Percentiles rank a stretch among this genome's conserved stretches.
These are phyloP conservation scores for Eupithecia insigniata DNA, from an alignment of 2,888 invertebrate species.

Conservation along the genomic window DNA sequence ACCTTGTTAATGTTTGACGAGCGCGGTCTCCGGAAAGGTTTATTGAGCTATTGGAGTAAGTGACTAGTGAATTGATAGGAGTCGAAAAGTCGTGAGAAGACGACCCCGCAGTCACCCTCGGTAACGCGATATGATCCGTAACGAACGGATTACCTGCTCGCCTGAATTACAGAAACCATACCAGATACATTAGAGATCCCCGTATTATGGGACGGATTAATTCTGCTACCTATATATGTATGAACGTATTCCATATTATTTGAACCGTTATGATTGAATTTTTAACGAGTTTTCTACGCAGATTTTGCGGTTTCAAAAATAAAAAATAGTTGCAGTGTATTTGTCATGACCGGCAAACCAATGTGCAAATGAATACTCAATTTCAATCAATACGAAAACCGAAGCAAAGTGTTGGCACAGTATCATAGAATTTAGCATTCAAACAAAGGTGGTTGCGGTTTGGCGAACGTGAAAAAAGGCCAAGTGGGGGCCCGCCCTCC, in stretches of 20 bases:
- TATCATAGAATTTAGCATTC: constrained; percentile 50
- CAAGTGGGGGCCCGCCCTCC: constrained; percentile 68
- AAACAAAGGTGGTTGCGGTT: constrained; percentile 62
- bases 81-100: constrained; percentile 63
- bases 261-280: constrained; percentile 59
- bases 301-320: neutral
- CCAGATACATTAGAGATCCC: constrained; percentile 74
- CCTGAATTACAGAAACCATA: constrained; percentile 84
- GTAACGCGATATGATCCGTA: constrained; percentile 74
- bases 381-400: constrained; percentile 33
- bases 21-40: constrained; percentile 17
- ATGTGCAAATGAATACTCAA: neutral
- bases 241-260: constrained; percentile 66
- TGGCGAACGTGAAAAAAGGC: constrained; percentile 62
- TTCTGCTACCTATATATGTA: constrained; percentile 69
- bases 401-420: constrained; percentile 19
- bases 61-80: constrained; percentile 46
- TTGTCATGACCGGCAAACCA: neutral
- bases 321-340: neutral
- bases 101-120: constrained; percentile 63
- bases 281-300: constrained; percentile 35
- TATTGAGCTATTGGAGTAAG: constrained; percentile 27
- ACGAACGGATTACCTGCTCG: constrained; percentile 77
- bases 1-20: constrained; percentile 21
- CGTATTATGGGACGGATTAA: constrained; percentile 78